Percentiles rank a stretch among this genome's conserved stretches.
Conservation (phyloP, 1,140 invertebrate species). For the Hermetia illucens region DNA sequence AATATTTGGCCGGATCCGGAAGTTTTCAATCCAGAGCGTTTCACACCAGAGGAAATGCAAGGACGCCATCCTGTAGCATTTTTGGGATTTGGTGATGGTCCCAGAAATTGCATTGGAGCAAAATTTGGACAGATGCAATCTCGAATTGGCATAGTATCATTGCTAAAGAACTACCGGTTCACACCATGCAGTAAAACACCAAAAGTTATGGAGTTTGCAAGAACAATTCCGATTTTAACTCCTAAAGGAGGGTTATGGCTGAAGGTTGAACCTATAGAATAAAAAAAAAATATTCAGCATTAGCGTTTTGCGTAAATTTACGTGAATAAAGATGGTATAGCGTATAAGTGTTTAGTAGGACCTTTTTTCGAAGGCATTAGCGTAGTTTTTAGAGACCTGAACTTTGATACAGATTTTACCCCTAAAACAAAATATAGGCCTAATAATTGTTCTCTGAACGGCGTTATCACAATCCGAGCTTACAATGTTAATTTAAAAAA, state of each 20-base stretch:
- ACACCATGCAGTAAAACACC: not conserved
- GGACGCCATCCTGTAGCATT: slow-evolving; percentile 36
- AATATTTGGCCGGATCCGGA: slow-evolving; percentile 12
- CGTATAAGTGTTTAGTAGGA: too few species aligned
- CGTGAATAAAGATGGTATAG: too few species aligned
- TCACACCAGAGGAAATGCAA: slow-evolving; percentile 3
- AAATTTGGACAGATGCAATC: slow-evolving; percentile 30
- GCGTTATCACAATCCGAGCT: too few species aligned
- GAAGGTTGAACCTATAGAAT: not conserved
- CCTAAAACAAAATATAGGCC: too few species aligned
- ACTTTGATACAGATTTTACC: too few species aligned
- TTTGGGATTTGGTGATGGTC: too few species aligned
- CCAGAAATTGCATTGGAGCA: slow-evolving; percentile 35
- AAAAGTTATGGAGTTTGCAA: not conserved
- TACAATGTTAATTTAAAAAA: too few species aligned
- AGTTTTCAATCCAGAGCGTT: not conserved
- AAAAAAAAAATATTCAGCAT: too few species aligned
- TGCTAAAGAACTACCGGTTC: slow-evolving; percentile 12
- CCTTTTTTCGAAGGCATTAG: too few species aligned
- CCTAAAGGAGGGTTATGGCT: not conserved
- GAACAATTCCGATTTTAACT: not conserved
- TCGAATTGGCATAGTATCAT: slow-evolving; percentile 15
- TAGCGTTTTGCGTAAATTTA: too few species aligned
- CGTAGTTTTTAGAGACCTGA: too few species aligned
- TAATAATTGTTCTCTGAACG: too few species aligned